Conservation (phyloP, 2,113 vertebrate genomes). For the Albula glossodonta region DNA sequence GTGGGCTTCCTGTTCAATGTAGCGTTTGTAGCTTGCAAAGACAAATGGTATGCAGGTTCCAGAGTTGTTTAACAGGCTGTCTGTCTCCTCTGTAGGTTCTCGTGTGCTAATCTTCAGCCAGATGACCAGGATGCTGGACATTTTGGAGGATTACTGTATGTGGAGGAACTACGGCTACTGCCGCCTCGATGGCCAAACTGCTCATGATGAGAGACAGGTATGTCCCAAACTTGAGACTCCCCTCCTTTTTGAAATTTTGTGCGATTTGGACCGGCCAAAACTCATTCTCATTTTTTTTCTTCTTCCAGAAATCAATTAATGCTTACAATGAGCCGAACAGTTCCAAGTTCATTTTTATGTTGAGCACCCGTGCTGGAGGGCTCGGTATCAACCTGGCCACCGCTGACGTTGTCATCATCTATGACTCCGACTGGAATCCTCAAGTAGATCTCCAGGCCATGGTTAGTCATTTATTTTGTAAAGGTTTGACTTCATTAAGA, state of each 20-base stretch:
- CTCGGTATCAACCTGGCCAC: slow-evolving; percentile 97
- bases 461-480: slow-evolving; percentile 66
- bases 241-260: not conserved
- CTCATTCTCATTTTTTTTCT: slow-evolving; percentile 10
- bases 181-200: slow-evolving; percentile 92
- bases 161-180: slow-evolving; percentile 95
- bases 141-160: slow-evolving; percentile 99
- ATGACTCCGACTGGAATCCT: slow-evolving; percentile 98
- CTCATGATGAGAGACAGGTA: slow-evolving; percentile 96
- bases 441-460: slow-evolving; percentile 99
- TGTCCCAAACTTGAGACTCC: not conserved
- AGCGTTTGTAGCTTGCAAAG: no score
- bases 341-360: slow-evolving; percentile 94
- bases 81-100: slow-evolving; percentile 71
- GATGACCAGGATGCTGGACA: slow-evolving; percentile 96
- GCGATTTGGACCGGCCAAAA: not conserved
- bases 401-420: slow-evolving; percentile 96
- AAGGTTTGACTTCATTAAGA: not conserved
- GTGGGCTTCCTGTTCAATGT: no score
- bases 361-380: slow-evolving; percentile 95
- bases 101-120: slow-evolving; percentile 96
- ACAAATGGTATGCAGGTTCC: not conserved
- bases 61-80: not conserved
- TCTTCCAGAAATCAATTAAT: slow-evolving; percentile 86
- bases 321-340: slow-evolving; percentile 90